Conservation (phyloP, 1,140 invertebrate genomes). For the Drosophila varians region DNA sequence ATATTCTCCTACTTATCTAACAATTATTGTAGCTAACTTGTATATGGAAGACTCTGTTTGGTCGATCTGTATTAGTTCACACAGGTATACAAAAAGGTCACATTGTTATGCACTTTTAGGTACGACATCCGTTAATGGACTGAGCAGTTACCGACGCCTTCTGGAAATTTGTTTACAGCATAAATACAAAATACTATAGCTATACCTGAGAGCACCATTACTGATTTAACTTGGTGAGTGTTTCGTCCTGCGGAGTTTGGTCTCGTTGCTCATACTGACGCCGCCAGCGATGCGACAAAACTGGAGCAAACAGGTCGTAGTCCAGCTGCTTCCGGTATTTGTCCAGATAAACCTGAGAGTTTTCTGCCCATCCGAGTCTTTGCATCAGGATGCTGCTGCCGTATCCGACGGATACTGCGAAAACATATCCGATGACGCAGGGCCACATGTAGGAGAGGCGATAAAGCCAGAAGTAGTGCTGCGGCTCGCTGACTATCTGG, state of each 20-base stretch:
- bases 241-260: constrained; percentile 36
- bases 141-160: constrained; percentile 22
- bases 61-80: constrained; percentile 24
- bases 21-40: constrained; percentile 47
- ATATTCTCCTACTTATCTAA: constrained; percentile 20
- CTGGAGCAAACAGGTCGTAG: constrained; percentile 87
- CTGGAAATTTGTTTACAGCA: constrained; percentile 33
- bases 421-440: constrained; percentile 88
- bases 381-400: constrained; percentile 84
- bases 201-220: constrained; percentile 9
- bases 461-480: constrained; percentile 74
- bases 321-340: constrained; percentile 75
- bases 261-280: constrained; percentile 28
- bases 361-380: constrained; percentile 55
- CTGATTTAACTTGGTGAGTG: constrained; percentile 49
- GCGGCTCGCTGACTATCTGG: constrained; percentile 8
- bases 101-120: constrained; percentile 69
- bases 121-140: constrained; percentile 48
- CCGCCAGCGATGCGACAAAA: constrained; percentile 84
- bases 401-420: constrained; percentile 87
- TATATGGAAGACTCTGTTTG: constrained; percentile 67
- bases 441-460: constrained; percentile 95
- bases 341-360: constrained; percentile 73
- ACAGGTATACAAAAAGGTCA: constrained; percentile 78
- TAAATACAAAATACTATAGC: constrained; percentile 34